Percentiles rank a stretch among this genome's conserved stretches.
Evolutionary conservation across 2,797 vertebrate species (phyloP).

Genomic region (Oreonectes daqikongensis): DNA sequence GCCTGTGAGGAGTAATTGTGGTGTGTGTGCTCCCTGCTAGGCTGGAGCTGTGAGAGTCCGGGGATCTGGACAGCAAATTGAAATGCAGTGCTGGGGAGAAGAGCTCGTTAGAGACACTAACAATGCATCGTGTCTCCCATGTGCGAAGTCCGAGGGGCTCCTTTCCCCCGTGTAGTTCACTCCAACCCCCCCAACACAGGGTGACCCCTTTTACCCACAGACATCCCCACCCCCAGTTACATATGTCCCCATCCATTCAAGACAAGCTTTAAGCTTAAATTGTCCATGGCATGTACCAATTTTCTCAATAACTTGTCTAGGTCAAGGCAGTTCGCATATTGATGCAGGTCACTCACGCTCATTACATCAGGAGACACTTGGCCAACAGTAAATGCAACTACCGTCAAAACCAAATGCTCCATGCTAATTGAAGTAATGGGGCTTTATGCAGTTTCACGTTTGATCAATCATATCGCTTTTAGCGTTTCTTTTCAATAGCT

Average conservation of each 20-base stretch:
- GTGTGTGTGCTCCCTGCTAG: slow-evolving; percentile 60
- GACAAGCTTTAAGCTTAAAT: slow-evolving; percentile 14
- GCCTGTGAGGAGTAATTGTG: slow-evolving; percentile 70
- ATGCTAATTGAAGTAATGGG: slow-evolving; percentile 39
- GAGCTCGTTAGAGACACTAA: slow-evolving; percentile 77
- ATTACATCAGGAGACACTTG: slow-evolving; percentile 15
- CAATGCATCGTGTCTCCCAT: slow-evolving; percentile 70
- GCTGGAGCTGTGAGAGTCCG: slow-evolving; percentile 62
- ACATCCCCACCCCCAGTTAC: slow-evolving; percentile 27
- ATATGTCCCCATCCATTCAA: slow-evolving; percentile 34
- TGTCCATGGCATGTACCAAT: slow-evolving; percentile 9
- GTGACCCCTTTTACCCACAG: slow-evolving; percentile 31
- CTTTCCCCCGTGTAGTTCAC: slow-evolving; percentile 15
- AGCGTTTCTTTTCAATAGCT: slow-evolving; percentile 3
- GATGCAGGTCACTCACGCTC: slow-evolving; percentile 32
- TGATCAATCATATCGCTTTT: neutral
- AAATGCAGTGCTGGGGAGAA: slow-evolving; percentile 65
- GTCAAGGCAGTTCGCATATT: slow-evolving; percentile 1
- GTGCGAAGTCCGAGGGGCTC: slow-evolving; percentile 39
- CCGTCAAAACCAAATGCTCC: slow-evolving; percentile 32
- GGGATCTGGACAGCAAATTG: slow-evolving; percentile 78
- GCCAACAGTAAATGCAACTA: slow-evolving; percentile 29
- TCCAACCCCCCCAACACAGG: slow-evolving; percentile 11
- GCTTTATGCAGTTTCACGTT: slow-evolving; percentile 30
- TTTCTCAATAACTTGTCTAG: slow-evolving; percentile 2